Evolutionary conservation across 2,797 vertebrate genomes (phyloP), one percentile per base, ranked within the genome.

Genomic region (Acestrorhynchus altus): DNA sequence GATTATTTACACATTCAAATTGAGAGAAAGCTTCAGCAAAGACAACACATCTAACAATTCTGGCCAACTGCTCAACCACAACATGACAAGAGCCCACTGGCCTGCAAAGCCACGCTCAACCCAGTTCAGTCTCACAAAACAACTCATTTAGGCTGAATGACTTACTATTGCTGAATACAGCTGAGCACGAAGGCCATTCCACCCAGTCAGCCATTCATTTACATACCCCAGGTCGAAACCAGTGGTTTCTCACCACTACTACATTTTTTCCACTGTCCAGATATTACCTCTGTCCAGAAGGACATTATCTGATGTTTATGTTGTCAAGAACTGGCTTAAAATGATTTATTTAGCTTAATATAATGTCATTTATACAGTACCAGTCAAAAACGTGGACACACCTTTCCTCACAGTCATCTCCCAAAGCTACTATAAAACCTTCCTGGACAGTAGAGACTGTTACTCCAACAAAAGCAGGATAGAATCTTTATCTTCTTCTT

Each of bases 1-100:
- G 63, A 40, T 74, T 24, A 44, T 46, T 78, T 65, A 78, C 68
- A 78, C 31, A 81, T 51, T 64, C 42, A 64, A 67, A 67, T 18
- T 16, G 54, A 72, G 52, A 35, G 47, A 15, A 60, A 57, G 54
- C 16, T 56, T 39, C n/a, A 56, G 12, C 28, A 65, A 7, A n/a
- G 8, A 60, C 47, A 64, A 18, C 11, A 10, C 24, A 40, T 60
- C 4, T 54, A 57, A 26, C 61, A 44, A 80, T 57, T 12, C 59
- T 42, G 57, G 42, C 44, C 52, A 31, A 47, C 64, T 66, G 56
- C 42, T 52, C 24, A 64, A 39, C 49, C 73, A 73, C 31, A 56
- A 74, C 31, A 63, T 65, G 59, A 77, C 42, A 10, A 56, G 47
- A 24, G 26, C 72, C 46, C 65, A 16, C 59, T 64, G 61, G 46